These are phyloP conservation scores for Aspiorhynchus laticeps DNA, from an alignment of 2,113 vertebrate genomes.

Conservation along the genomic window DNA sequence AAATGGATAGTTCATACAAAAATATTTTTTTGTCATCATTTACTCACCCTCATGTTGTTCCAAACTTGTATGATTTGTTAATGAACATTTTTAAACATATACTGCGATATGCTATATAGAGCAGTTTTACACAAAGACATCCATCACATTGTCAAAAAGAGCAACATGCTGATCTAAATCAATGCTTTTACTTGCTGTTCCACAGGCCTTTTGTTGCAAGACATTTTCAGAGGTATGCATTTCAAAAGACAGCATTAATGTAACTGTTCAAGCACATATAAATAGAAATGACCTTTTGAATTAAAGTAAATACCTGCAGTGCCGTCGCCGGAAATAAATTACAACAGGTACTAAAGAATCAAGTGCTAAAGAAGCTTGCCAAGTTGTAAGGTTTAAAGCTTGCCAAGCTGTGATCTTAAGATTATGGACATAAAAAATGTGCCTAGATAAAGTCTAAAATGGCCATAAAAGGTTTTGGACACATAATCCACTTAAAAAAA, in stretches of 20 bases:
- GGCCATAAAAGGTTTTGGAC: not conserved
- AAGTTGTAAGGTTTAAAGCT: not conserved
- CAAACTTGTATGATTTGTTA: not conserved
- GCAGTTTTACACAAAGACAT: not conserved
- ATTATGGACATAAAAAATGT: not conserved
- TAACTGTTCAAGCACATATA: conserved; percentile 2
- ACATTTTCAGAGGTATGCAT: conserved; percentile 19
- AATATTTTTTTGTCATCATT: not conserved
- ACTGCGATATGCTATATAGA: not conserved
- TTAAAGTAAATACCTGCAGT: conserved; percentile 4
- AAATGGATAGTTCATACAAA: not conserved
- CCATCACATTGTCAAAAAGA: not conserved
- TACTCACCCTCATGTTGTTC: not conserved
- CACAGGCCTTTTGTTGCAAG: not conserved
- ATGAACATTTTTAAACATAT: not conserved
- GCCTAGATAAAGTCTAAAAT: not conserved
- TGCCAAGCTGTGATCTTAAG: not conserved
- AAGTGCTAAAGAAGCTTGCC: not conserved
- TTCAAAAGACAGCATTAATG: conserved; percentile 1
- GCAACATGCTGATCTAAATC: not conserved
- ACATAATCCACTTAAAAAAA: not conserved
- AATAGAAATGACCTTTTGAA: conserved; percentile 26
- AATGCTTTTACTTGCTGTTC: not conserved
- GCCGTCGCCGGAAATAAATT: not conserved
- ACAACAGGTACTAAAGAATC: not conserved